Conservation (phyloP, 2,113 vertebrate species). For the Rhodinocichla rosea region DNA sequence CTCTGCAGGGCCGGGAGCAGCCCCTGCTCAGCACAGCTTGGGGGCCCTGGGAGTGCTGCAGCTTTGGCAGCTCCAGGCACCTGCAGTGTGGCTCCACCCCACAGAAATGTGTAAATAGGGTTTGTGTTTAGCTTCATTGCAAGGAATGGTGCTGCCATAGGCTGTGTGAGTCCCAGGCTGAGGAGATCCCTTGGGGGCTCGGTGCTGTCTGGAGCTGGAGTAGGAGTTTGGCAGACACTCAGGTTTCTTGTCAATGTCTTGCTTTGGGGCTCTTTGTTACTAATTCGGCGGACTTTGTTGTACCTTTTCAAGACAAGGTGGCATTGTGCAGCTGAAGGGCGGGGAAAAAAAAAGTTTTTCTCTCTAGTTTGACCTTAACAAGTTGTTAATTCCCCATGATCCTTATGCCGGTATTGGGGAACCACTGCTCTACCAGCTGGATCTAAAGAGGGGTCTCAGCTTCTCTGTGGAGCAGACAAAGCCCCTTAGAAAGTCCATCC, state of each 20-base stretch:
- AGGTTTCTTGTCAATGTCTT: neutral
- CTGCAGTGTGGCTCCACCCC: rapidly evolving
- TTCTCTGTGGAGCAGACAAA: conserved; percentile 64
- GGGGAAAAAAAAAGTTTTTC: conserved; percentile 11
- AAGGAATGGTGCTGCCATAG: rapidly evolving
- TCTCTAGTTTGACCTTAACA: conserved; percentile 25
- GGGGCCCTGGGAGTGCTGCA: neutral
- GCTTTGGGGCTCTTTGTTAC: neutral
- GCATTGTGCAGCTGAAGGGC: neutral
- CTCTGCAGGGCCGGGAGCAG: neutral
- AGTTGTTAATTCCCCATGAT: conserved; percentile 45
- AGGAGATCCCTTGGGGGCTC: neutral
- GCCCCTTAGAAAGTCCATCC: conserved; percentile 59
- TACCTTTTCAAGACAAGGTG: neutral
- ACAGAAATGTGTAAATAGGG: rapidly evolving
- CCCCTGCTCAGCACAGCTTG: rapidly evolving
- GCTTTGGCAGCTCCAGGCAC: neutral
- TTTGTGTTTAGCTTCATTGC: rapidly evolving
- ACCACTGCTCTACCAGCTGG: conserved; percentile 38
- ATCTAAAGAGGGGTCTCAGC: conserved; percentile 58
- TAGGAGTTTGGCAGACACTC: neutral
- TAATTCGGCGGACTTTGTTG: neutral
- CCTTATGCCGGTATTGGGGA: conserved; percentile 7
- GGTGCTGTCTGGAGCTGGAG: neutral
- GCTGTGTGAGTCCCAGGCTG: neutral